phyloP scores from a whole-genome alignment of 2,797 vertebrate genomes.

The Macropus fuliginosus region DNA sequence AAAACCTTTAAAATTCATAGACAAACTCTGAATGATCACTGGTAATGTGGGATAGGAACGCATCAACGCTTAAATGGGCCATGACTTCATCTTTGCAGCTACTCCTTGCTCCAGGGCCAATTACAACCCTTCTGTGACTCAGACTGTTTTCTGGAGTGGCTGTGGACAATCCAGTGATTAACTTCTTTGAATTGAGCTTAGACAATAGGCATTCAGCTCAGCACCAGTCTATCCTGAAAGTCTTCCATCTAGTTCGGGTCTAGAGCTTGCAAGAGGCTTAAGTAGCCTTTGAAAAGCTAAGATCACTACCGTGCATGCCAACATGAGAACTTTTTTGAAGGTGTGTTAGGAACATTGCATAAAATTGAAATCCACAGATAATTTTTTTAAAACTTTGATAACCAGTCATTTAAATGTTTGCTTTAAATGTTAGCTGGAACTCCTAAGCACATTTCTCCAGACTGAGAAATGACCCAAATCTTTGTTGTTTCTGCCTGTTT shows the following conservation, averaged over 20 bases:
- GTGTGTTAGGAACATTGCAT: background rate
- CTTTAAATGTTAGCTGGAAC: background rate
- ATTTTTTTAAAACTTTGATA: background rate
- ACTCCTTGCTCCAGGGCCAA: background rate
- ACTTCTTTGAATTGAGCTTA: background rate
- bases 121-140: background rate
- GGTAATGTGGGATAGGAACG: background rate
- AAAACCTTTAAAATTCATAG: background rate
- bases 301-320: background rate
- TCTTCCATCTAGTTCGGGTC: background rate
- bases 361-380: constrained; percentile 20
- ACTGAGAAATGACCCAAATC: background rate
- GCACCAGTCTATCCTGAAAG: background rate
- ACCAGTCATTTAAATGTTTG: background rate
- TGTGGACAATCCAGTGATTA: background rate
- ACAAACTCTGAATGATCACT: background rate
- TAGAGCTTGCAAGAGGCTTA: background rate
- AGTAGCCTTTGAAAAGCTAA: background rate
- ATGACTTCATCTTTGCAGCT: background rate
- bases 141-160: background rate
- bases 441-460: background rate
- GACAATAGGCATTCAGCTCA: background rate
- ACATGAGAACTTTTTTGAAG: background rate
- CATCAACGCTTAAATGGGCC: background rate
- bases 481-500: background rate